Evolutionary conservation across 2,113 vertebrate genomes (phyloP), one percentile per base, ranked within the genome.

Genomic region (Erythrolamprus reginae): DNA sequence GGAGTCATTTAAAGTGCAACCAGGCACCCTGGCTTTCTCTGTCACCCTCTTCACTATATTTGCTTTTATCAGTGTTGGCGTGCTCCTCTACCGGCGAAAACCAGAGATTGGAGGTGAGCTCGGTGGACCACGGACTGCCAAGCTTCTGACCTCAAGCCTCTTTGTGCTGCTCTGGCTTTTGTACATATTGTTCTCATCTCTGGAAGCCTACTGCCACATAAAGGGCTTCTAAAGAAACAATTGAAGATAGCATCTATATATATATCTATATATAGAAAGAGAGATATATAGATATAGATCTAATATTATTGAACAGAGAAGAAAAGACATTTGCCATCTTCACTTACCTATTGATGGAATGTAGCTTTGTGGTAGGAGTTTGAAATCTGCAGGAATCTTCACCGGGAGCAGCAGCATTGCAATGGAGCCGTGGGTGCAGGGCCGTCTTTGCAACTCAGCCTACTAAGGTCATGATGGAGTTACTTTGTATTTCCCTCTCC

Each of bases 1-100:
- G 84, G 93, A 97, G 88, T 86, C 96, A 70, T 99, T 99, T 96
- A 95, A 86, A 88, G 99, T 99, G 58, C 96, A 98, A 17, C 98
- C 99, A 0, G 99, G 99, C 90, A 99, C 98, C 0, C 96, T 99
- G 93, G 99, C 99, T 90, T 99, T 99, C 97, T 99, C 99, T 0
- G 99, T 99, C 96, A 99, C 99, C 10, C 98, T 99, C 96, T 99
- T 99, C 97, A 99, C 98, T 96, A 98, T 99, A 95, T 99, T 99
- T 92, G 99, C 99, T 96, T 99, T 99, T 94, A 97, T 99, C 95
- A 98, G 98, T 91, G 97, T 99, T 90, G 98, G 97, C 0, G 99
- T 99, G 90, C 98, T 99, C 92, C 97, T 99, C 94, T 99, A 99
- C 94, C 98, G 99, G 55, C 98, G 99, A 93, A 97, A 98, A 94